phyloP scores from a whole-genome alignment of 2,113 vertebrate genomes.

The Enhydra lutris region DNA sequence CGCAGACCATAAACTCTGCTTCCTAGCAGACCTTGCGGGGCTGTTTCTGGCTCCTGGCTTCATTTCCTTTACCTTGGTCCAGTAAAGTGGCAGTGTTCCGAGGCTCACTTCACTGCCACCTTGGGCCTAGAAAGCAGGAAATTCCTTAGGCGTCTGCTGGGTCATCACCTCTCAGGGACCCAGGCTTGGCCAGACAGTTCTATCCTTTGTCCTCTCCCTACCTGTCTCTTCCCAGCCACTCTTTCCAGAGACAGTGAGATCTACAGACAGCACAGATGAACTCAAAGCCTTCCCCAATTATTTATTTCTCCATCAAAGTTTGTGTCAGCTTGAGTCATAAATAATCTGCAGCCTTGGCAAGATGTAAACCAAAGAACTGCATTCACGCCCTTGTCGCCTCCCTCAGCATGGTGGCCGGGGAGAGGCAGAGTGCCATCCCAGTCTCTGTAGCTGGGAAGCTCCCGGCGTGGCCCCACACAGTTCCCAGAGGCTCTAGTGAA shows the following conservation, averaged over 20 bases:
- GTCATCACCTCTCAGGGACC: background rate
- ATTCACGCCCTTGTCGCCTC: background rate
- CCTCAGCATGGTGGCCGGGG: background rate
- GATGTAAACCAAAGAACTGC: background rate
- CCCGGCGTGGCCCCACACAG: background rate
- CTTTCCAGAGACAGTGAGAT: background rate
- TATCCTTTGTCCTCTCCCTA: background rate
- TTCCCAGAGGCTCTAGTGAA: background rate
- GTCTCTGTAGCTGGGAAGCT: background rate
- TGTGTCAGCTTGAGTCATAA: conserved; percentile 10
- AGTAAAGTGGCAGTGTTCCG: background rate
- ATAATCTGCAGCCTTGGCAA: background rate
- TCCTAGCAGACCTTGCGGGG: background rate
- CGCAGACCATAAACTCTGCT: background rate
- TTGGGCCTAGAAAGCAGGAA: background rate
- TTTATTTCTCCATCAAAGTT: conserved; percentile 40
- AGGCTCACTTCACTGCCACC: background rate
- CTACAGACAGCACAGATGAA: background rate
- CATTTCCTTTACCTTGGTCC: background rate
- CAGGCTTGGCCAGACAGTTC: background rate
- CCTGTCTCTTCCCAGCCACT: background rate
- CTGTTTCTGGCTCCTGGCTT: background rate
- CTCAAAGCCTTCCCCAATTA: background rate
- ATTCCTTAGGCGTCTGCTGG: background rate
- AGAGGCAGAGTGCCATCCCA: background rate